Evolutionary conservation across 2,888 invertebrate genomes (phyloP).

Genomic region (Orthosia gracilis): DNA sequence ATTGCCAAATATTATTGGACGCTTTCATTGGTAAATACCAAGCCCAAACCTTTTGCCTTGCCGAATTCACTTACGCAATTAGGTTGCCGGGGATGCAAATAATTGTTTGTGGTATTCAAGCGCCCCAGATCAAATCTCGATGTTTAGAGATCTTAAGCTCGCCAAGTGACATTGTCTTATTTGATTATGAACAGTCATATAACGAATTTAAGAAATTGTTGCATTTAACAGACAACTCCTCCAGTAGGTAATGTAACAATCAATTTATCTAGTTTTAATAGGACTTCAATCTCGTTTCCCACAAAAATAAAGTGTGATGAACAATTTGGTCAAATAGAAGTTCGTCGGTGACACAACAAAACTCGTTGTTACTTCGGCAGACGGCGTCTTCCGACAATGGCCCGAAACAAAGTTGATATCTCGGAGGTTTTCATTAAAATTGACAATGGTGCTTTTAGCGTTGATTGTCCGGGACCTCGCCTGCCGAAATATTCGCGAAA

Average conservation of each 20-base stretch:
- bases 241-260: background rate
- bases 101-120: background rate
- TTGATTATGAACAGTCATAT: background rate
- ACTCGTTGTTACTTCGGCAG: constrained; percentile 39
- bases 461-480: constrained; percentile 65
- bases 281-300: constrained; percentile 29
- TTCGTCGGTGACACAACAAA: constrained; percentile 50
- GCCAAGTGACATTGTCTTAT: background rate
- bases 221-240: background rate
- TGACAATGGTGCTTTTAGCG: constrained; percentile 72
- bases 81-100: too few species aligned
- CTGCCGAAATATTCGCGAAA: constrained; percentile 61
- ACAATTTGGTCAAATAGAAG: constrained; percentile 62
- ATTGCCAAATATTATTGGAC: too few species aligned
- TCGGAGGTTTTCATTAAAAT: constrained; percentile 72
- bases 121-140: background rate
- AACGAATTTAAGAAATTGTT: too few species aligned
- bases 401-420: constrained; percentile 72
- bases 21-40: too few species aligned
- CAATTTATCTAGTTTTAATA: constrained; percentile 43
- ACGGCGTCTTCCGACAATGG: constrained; percentile 54
- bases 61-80: too few species aligned
- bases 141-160: too few species aligned
- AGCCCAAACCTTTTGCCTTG: too few species aligned
- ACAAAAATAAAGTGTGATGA: constrained; percentile 53